Evolutionary conservation across 2,797 vertebrate genomes (phyloP).

Genomic region (Pelochelys cantorii): DNA sequence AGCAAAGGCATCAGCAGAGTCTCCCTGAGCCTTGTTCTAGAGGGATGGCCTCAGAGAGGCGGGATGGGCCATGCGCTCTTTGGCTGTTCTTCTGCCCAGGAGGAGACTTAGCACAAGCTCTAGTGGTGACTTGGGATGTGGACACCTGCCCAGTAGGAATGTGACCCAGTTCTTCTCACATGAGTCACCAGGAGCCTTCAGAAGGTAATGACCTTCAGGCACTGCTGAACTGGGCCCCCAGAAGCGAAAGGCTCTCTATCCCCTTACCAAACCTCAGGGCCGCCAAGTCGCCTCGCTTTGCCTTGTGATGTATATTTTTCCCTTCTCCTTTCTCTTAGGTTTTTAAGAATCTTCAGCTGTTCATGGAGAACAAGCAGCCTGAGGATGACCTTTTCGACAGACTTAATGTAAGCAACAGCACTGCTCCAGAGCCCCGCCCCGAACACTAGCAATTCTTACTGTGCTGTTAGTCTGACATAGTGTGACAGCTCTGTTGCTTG

Average conservation of each 20-base stretch:
- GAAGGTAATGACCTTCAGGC: background rate
- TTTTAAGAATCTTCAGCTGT: slow-evolving; percentile 97
- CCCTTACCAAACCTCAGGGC: background rate
- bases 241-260: background rate
- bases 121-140: background rate
- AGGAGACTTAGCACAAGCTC: background rate
- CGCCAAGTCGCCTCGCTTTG: background rate
- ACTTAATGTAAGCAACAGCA: slow-evolving; percentile 88
- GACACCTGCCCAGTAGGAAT: background rate
- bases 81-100: background rate
- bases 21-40: background rate
- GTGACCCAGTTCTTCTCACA: background rate
- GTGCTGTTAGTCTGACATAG: background rate
- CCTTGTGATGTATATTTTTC: background rate
- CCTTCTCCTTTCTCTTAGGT: slow-evolving; percentile 83
- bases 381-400: slow-evolving; percentile 97
- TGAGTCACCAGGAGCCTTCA: background rate
- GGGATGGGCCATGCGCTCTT: background rate
- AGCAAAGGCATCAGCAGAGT: background rate
- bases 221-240: background rate
- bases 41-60: background rate
- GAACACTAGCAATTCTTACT: background rate
- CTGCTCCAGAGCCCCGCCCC: background rate
- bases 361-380: slow-evolving; percentile 97
- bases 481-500: background rate